Evolutionary conservation across 2,113 vertebrate species (phyloP).

Genomic region (Rynchops niger): DNA sequence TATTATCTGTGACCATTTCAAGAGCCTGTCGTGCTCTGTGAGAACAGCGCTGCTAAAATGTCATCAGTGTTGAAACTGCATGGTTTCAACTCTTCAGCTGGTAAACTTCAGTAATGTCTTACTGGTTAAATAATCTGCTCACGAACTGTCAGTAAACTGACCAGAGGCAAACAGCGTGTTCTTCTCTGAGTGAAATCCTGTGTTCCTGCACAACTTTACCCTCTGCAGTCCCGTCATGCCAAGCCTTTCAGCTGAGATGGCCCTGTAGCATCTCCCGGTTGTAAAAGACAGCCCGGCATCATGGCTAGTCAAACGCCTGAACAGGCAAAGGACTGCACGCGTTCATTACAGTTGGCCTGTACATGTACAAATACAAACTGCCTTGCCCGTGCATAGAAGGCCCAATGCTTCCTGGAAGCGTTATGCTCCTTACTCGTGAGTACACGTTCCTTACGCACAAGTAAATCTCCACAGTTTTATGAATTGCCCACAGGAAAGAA

Average conservation of each 20-base stretch:
- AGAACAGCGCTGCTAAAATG: not conserved
- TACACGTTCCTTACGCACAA: not conserved
- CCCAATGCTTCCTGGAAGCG: not conserved
- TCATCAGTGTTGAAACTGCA: not conserved
- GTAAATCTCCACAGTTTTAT: not conserved
- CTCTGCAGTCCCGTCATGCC: not conserved
- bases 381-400: not conserved
- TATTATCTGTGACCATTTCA: not conserved
- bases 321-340: too few species aligned
- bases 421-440: not conserved
- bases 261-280: not conserved
- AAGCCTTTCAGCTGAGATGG: not conserved
- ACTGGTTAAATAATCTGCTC: not conserved
- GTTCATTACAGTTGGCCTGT: not conserved
- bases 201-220: not conserved
- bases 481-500: not conserved
- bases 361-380: too few species aligned
- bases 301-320: not conserved
- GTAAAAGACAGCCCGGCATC: not conserved
- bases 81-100: not conserved
- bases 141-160: not conserved
- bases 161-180: not conserved
- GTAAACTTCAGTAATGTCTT: not conserved
- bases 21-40: not conserved
- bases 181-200: not conserved